Evolutionary conservation across 2,888 invertebrate genomes (phyloP), one percentile per base, ranked within the genome.

Genomic region (Galeopsomyia nigrocyanea): DNA sequence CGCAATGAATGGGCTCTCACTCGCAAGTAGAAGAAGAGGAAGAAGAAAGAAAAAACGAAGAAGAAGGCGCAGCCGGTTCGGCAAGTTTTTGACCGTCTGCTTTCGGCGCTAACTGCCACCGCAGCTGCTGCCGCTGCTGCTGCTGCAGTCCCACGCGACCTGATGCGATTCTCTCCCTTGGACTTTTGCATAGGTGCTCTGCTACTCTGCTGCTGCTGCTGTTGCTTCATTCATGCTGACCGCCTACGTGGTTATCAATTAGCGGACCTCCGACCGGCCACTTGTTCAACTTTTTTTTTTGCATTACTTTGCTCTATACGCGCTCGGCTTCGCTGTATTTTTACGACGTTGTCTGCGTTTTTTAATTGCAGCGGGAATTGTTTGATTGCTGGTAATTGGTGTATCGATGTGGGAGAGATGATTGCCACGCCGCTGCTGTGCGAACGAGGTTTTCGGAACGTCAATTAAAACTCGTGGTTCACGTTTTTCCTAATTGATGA

Each of bases 11-110:
- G 79, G 75, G 60, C 69, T 68, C 39, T 39, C 39, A 10, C 39
- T 39, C 10, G 39, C 39, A 39, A 39, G 39, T 39, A 51, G 76
- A 67, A 62, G 71, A 67, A 68, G 74, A 71, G 62, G 53, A 60
- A 21, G 60, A 19, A 6, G 19, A n/a, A n/a, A 46, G 50, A 3
- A 68, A 63, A 63, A 57, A 68, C 53, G 55, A 69, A 58, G 62
- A 69, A 58, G 62, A 56, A 55, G 55, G 31, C 61, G 51, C 75
- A 82, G 82, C 83, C 83, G 83, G 83, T 83, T 79, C 82, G 80
- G 82, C 80, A 76, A 82, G 82, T 83, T 83, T 83, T 83, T 82
- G 83, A 82, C 81, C 81, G 82, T 83, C 83, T 83, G 39, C 39
- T 39, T 39, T 39, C 13, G 82, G 79, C 81, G 82, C 82, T 83